phyloP scores from a whole-genome alignment of 2,113 vertebrate genomes.

The Phaetusa simplex region DNA sequence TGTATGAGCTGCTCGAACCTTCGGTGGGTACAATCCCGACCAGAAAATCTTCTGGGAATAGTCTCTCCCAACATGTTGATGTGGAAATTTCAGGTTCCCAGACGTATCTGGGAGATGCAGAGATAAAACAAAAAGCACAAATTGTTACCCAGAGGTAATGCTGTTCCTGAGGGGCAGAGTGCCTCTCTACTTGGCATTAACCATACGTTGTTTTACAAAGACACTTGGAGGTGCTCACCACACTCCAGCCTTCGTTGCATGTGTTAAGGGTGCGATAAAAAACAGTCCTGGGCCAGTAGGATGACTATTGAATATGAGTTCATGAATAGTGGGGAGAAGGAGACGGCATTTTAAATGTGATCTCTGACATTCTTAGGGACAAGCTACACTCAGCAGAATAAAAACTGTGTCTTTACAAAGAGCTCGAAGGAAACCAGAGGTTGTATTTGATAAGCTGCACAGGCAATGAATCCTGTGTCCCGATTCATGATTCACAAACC shows the following conservation, averaged over 20 bases:
- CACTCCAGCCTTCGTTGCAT: background rate
- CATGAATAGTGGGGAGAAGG: background rate
- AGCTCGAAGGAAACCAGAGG: background rate
- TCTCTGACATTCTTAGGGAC: background rate
- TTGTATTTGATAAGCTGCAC: background rate
- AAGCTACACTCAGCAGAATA: background rate
- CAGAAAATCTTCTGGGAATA: background rate
- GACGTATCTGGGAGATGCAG: rapidly evolving
- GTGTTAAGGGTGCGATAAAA: background rate
- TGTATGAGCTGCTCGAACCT: background rate
- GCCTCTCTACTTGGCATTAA: background rate
- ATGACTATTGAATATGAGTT: background rate
- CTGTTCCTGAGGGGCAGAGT: background rate
- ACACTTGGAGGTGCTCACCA: background rate
- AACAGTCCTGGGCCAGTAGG: background rate
- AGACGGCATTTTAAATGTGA: background rate
- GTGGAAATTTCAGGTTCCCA: background rate
- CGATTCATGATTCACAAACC: background rate
- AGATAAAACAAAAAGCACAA: background rate
- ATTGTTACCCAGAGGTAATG: background rate
- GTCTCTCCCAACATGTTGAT: background rate
- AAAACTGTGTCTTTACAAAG: background rate
- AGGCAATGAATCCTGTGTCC: background rate
- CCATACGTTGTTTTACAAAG: background rate
- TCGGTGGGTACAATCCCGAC: background rate